These are phyloP conservation scores for Eulacestoma nigropectus DNA, from an alignment of 2,113 vertebrate genomes.

Conservation along the genomic window DNA sequence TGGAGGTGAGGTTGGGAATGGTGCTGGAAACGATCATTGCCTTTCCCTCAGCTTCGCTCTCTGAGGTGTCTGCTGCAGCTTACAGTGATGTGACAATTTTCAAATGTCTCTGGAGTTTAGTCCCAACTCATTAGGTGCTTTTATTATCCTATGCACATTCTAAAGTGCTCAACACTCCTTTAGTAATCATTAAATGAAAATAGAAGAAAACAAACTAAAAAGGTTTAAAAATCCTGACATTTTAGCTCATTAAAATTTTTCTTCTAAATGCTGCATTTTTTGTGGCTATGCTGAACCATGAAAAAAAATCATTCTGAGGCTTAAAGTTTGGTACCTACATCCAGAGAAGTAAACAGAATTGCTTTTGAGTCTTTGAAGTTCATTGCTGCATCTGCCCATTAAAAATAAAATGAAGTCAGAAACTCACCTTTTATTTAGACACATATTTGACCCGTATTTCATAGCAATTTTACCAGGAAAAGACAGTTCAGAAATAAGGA, in stretches of 20 bases:
- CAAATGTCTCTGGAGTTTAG: background rate
- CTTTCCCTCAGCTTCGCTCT: background rate
- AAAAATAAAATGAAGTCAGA: background rate
- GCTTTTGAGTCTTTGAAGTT: background rate
- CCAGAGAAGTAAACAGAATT: background rate
- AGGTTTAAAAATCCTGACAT: background rate
- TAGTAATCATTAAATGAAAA: background rate
- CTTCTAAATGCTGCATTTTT: background rate
- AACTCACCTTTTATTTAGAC: background rate
- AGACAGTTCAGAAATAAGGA: background rate
- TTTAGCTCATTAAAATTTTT: background rate
- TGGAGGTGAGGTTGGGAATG: accelerated
- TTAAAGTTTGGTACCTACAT: background rate
- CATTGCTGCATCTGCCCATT: background rate
- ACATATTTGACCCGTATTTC: background rate
- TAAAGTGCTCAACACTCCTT: background rate
- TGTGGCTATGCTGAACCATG: background rate
- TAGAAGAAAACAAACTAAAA: background rate
- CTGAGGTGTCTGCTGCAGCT: background rate
- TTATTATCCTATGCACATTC: background rate
- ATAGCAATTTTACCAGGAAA: background rate
- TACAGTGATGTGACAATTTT: background rate
- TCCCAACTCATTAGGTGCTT: background rate
- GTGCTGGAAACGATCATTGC: background rate
- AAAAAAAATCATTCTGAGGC: background rate